Percentiles rank a stretch among this genome's conserved stretches.
Evolutionary conservation across 2,113 vertebrate genomes (phyloP).

Genomic region (Percopsis transmontana): DNA sequence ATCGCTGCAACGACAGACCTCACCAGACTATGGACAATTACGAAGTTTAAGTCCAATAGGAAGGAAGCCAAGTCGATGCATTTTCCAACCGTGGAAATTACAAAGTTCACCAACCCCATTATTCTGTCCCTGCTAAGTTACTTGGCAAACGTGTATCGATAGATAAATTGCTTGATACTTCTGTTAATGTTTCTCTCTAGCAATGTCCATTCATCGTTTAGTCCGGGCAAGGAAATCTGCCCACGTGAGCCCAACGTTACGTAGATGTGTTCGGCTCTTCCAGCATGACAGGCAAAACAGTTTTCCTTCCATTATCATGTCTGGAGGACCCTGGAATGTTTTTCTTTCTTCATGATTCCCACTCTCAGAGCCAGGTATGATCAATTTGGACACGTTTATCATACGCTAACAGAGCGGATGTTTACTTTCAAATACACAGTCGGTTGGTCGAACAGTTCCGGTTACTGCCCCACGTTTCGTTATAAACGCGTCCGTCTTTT

Average conservation of each 20-base stretch:
- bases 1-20: conserved; percentile 76
- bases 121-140: neutral
- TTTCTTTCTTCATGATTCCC: neutral
- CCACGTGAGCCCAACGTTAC: neutral
- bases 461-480: conserved; percentile 26
- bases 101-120: conserved; percentile 84
- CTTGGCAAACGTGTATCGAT: neutral
- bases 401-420: conserved; percentile 59
- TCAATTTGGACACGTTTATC: neutral
- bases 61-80: conserved; percentile 82
- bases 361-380: too few species aligned
- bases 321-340: neutral
- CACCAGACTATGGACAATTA: conserved; percentile 85
- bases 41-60: conserved; percentile 89
- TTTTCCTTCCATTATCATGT: too few species aligned
- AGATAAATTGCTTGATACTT: neutral
- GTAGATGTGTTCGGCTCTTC: neutral
- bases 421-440: conserved; percentile 61
- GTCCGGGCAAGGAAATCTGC: neutral
- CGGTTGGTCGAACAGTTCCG: conserved; percentile 38
- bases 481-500: neutral
- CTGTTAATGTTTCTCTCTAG: neutral
- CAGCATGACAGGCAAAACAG: neutral
- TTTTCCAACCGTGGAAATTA: conserved; percentile 81
- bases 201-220: conserved; percentile 39